Conservation (phyloP, 2,797 vertebrate species). For the Carapus acus region DNA sequence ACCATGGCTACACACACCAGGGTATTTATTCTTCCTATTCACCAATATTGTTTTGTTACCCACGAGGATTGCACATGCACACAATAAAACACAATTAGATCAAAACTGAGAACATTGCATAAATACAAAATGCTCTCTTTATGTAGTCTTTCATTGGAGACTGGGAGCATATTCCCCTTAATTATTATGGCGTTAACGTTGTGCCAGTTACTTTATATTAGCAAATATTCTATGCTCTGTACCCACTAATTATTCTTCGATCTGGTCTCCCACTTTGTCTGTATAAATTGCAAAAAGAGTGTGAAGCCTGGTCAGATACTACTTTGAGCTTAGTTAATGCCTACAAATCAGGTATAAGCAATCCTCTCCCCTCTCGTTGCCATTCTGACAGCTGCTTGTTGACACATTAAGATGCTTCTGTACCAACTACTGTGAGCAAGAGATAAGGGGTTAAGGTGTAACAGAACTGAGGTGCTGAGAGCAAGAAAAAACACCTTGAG, state of each 20-base stretch:
- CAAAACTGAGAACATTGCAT: slow-evolving; percentile 9
- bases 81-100: slow-evolving; percentile 17
- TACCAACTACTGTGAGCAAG: slow-evolving; percentile 18
- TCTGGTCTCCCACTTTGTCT: slow-evolving; percentile 22
- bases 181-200: slow-evolving; percentile 5
- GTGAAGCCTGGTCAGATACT: slow-evolving; percentile 14
- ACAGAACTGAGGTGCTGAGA: slow-evolving; percentile 32
- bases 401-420: slow-evolving; percentile 27
- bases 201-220: slow-evolving; percentile 8
- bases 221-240: too few species aligned
- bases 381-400: slow-evolving; percentile 36
- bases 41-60: slow-evolving; percentile 49
- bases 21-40: slow-evolving; percentile 62
- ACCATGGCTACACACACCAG: slow-evolving; percentile 72
- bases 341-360: slow-evolving; percentile 18
- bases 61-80: slow-evolving; percentile 40
- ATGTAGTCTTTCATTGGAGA: too few species aligned
- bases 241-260: slow-evolving; percentile 2
- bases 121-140: slow-evolving; percentile 1
- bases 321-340: slow-evolving; percentile 23
- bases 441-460: slow-evolving; percentile 19
- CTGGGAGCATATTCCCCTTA: background rate
- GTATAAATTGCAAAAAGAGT: background rate
- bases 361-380: slow-evolving; percentile 13
- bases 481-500: slow-evolving; percentile 14